Evolutionary conservation across 2,888 invertebrate species (phyloP).

Genomic region (Endomychus coccineus): DNA sequence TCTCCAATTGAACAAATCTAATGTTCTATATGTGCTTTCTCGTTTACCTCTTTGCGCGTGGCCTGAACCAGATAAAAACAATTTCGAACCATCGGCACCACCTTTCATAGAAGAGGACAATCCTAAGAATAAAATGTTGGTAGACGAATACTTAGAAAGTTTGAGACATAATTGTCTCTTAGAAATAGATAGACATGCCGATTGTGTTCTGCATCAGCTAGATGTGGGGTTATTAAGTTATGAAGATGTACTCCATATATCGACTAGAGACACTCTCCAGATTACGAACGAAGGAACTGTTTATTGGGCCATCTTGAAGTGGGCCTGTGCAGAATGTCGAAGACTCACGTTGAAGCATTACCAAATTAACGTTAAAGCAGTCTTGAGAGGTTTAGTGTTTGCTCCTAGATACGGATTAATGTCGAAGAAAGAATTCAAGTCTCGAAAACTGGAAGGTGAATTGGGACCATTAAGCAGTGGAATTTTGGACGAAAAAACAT

Average conservation of each 20-base stretch:
- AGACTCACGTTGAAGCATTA: conserved; percentile 48
- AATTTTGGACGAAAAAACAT: conserved; percentile 49
- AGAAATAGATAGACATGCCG: conserved; percentile 53
- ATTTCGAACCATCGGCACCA: conserved; percentile 39
- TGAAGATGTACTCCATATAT: conserved; percentile 57
- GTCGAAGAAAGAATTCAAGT: conserved; percentile 54
- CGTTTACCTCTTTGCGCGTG: conserved; percentile 43
- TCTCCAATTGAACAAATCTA: conserved; percentile 54
- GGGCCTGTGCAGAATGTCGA: conserved; percentile 53
- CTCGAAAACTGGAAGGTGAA: conserved; percentile 31
- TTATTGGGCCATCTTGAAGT: conserved; percentile 56
- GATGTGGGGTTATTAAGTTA: conserved; percentile 56
- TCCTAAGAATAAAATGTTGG: conserved; percentile 34
- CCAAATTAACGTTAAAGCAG: conserved; percentile 45
- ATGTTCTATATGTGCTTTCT: conserved; percentile 58
- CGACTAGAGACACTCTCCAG: conserved; percentile 59
- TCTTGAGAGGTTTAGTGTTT: conserved; percentile 41
- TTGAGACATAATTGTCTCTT: conserved; percentile 61
- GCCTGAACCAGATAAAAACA: conserved; percentile 30
- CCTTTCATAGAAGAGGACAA: conserved; percentile 37
- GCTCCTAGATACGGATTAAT: conserved; percentile 52
- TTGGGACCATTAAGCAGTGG: conserved; percentile 47
- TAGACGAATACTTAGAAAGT: conserved; percentile 49
- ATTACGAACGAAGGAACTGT: conserved; percentile 56
- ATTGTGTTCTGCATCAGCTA: conserved; percentile 49